Percentiles rank a stretch among this genome's conserved stretches.
phyloP scores from a whole-genome alignment of 2,113 vertebrate genomes.

The Siphamia tubifer region DNA sequence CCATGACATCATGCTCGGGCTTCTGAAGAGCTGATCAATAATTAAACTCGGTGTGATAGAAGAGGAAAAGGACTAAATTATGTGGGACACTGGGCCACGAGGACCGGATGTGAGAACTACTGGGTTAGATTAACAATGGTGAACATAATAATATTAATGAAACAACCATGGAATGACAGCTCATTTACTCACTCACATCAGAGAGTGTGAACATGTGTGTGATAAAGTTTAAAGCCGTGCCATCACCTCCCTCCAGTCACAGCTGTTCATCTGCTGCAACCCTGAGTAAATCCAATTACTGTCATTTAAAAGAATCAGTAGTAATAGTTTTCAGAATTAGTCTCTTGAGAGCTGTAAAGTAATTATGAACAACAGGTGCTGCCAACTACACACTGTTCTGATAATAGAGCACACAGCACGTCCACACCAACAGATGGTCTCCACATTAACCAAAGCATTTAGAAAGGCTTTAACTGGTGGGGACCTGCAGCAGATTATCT shows the following conservation, averaged over 20 bases:
- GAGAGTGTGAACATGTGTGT: neutral
- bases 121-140: too few species aligned
- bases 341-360: slow-evolving; percentile 8
- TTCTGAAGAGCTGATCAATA: too few species aligned
- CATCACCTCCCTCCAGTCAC: neutral
- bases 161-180: too few species aligned
- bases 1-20: too few species aligned
- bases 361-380: neutral
- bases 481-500: neutral
- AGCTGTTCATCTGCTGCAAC: neutral
- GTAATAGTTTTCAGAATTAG: slow-evolving; percentile 3
- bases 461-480: neutral
- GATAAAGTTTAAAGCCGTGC: neutral
- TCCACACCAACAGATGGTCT: slow-evolving; percentile 15
- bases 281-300: slow-evolving; percentile 1
- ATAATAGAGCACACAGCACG: neutral
- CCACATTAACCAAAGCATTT: slow-evolving; percentile 21
- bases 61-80: too few species aligned
- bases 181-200: neutral
- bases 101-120: too few species aligned
- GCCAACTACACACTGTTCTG: neutral
- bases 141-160: too few species aligned
- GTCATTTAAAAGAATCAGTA: neutral
- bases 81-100: too few species aligned
- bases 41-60: too few species aligned